A percentile compares a stretch with the other conserved stretches of the same genome.
These are phyloP conservation scores for Clepsis dumicolana DNA, from an alignment of 2,888 invertebrate species.

Conservation along the genomic window DNA sequence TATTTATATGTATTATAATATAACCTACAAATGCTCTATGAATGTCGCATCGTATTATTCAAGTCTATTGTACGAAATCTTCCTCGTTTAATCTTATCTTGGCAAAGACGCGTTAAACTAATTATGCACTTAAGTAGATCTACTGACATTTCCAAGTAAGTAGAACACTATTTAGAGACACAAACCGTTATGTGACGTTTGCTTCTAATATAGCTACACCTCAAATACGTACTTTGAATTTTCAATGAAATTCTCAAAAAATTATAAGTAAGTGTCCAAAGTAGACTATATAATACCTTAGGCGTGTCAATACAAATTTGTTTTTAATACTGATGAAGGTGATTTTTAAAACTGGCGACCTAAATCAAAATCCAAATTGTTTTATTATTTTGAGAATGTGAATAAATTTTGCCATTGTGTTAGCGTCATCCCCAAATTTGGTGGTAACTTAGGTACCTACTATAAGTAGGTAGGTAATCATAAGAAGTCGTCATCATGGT, in stretches of 20 bases:
- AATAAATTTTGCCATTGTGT: background rate
- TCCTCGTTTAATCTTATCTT: background rate
- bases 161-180: too few species aligned
- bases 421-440: background rate
- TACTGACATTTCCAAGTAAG: conserved; percentile 19
- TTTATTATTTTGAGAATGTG: background rate
- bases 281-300: too few species aligned
- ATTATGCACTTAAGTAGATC: background rate
- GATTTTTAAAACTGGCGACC: background rate
- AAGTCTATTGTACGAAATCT: background rate
- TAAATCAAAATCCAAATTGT: background rate
- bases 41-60: too few species aligned
- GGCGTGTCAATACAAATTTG: background rate
- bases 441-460: background rate
- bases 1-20: conserved; percentile 1
- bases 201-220: conserved; percentile 38
- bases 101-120: background rate
- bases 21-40: background rate
- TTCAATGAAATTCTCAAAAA: conserved; percentile 43
- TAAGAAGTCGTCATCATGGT: background rate
- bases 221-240: conserved; percentile 44
- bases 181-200: conserved; percentile 28
- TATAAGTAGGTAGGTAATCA: too few species aligned
- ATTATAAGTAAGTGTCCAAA: background rate
- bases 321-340: background rate